Evolutionary conservation across 2,888 invertebrate species (phyloP), one percentile per base, ranked within the genome.

Genomic region (Harpalus rubripes): DNA sequence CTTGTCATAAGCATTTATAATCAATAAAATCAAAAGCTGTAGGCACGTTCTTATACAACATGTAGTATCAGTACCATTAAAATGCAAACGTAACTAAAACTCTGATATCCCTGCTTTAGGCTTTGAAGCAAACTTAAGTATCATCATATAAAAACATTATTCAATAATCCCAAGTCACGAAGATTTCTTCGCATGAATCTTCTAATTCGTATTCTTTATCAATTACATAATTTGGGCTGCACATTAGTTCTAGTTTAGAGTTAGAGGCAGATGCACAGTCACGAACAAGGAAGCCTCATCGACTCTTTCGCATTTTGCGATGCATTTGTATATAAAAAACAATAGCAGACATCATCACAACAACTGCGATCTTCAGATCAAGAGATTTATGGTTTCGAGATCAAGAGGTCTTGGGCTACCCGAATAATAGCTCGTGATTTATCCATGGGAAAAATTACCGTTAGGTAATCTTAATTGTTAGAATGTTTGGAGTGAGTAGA

Each of bases 211-310:
- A 63, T 3, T 22, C 16, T 16, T 22, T 10, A 63, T 63, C 63
- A 63, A 63, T 68, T 68, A 68, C 68, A 68, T 68, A 68, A 68
- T 68, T 68, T 68, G n/a, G 68, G 68, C 68, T 68, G 68, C 68
- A 68, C 68, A 68, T 68, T 68, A 68, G 68, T 32, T 39, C 68
- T 68, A 68, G 39, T 68, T 68, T 39, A 63, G 39, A 12, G 39
- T 68, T 39, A 63, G 39, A 26, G 39, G 68, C 7, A n/a, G 15
- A 68, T 68, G 68, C 68, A 68, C 68, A 32, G 68, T 68, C 68
- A 68, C 68, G 68, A 68, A 68, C 68, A 68, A 68, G 68, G 68
- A 68, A 68, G 63, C 22, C 26, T 61, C 6, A 18, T 61, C 18
- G 12, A 56, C 18, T 18, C 5, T 0, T 8, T 63, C 63, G 22